Conservation (phyloP, 1,140 invertebrate genomes). For the Pantala flavescens region DNA sequence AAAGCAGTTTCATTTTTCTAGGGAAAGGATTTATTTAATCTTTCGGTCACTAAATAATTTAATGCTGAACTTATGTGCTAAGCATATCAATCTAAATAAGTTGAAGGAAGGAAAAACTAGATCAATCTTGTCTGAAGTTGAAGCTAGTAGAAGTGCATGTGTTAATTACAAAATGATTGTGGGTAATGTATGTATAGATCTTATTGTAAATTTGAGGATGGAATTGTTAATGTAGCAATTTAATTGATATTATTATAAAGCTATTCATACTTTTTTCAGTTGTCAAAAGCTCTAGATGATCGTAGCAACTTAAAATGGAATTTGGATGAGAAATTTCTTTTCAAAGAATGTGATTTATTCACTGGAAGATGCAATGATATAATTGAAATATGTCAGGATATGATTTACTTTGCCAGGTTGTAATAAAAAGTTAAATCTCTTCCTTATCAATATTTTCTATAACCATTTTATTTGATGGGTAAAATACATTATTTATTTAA, state of each 20-base stretch:
- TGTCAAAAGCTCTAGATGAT: not conserved
- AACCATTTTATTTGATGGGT: too few species aligned
- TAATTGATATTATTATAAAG: not conserved
- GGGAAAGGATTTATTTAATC: not conserved
- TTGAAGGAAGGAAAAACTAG: not conserved
- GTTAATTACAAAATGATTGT: not conserved
- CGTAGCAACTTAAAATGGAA: conserved; percentile 45
- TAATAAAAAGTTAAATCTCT: too few species aligned
- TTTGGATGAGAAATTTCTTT: conserved; percentile 63
- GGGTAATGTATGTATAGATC: not conserved
- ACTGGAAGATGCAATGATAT: conserved; percentile 72
- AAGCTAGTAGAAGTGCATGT: not conserved
- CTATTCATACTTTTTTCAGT: not conserved
- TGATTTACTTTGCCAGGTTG: conserved; percentile 64
- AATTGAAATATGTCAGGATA: conserved; percentile 68
- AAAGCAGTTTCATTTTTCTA: not conserved
- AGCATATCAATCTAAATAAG: not conserved
- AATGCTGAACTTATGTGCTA: not conserved
- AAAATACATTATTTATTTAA: not conserved
- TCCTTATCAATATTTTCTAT: too few species aligned
- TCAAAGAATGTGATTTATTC: conserved; percentile 76
- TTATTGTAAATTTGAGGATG: not conserved
- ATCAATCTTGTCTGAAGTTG: not conserved
- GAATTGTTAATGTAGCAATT: not conserved
- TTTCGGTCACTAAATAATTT: not conserved